These are phyloP conservation scores for Spilosoma lubricipeda DNA, from an alignment of 2,888 invertebrate genomes.

Conservation along the genomic window DNA sequence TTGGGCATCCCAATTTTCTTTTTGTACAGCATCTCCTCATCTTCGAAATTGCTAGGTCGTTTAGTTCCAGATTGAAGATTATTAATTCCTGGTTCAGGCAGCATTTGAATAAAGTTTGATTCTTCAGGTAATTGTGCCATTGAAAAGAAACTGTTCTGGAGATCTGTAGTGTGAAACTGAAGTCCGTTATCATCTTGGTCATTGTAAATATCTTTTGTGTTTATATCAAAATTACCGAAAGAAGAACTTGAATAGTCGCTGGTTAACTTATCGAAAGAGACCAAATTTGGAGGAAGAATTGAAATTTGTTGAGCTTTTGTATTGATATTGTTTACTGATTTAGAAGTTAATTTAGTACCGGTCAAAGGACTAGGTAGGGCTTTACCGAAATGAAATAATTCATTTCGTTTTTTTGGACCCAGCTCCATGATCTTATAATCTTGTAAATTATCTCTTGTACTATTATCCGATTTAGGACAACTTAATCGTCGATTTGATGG, in stretches of 20 bases:
- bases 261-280: constrained; percentile 22
- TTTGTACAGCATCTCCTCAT: constrained; percentile 42
- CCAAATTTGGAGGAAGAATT: constrained; percentile 16
- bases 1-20: constrained; percentile 46
- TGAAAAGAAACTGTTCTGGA: constrained; percentile 6
- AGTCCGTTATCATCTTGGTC: not conserved
- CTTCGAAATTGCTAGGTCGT: constrained; percentile 47
- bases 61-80: constrained; percentile 46
- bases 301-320: constrained; percentile 12
- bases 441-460: not conserved
- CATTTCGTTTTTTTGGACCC: not conserved
- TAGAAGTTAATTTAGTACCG: not conserved
- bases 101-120: not conserved
- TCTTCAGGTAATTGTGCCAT: not conserved
- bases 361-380: constrained; percentile 1
- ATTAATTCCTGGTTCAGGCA: constrained; percentile 26
- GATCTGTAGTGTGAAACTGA: not conserved
- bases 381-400: constrained; percentile 15
- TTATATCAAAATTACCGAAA: constrained; percentile 17
- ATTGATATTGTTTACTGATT: constrained; percentile 11
- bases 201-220: not conserved
- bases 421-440: not conserved
- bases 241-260: constrained; percentile 20
- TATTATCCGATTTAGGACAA: not conserved
- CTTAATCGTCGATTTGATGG: not conserved